Evolutionary conservation across 2,888 invertebrate species (phyloP), one percentile per base, ranked within the genome.

Genomic region (Sturmia bella): DNA sequence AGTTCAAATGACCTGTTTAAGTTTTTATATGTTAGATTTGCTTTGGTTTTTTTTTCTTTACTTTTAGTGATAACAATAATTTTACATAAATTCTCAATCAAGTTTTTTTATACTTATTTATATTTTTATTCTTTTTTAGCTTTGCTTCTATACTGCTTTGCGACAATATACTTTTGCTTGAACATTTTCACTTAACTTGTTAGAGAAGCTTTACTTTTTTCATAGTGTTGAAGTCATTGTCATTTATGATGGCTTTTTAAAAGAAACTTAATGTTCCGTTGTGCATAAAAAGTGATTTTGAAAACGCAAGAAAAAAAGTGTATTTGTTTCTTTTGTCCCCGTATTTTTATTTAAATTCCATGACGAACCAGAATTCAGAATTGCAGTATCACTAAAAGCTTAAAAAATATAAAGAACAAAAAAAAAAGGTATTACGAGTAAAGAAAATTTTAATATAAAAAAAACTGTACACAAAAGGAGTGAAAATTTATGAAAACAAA

Each of bases 201-300:
- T 12, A 37, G 32, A 32, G 43, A 32, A 39, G 48, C 57, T 39
- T 69, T 41, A 11, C 11, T 13, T 57, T 68, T 72, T 27, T 56
- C 52, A 11, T 32, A 48, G 43, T 63, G 50, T 57, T 59, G 21
- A 41, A 66, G 72, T 77, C 72, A 68, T 73, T 81, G 81, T 81
- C 77, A 81, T 77, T 81, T 81, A 77, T 77, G 77, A 81, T 73
- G 63, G 77, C 68, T 73, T 77, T 81, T 80, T 81, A 73, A 81
- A 77, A 63, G 81, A 77, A 81, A 81, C 77, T 81, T 81, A 81
- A 81, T 81, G 81, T 81, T 73, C 63, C 77, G 63, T 73, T 77
- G 56, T 54, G 68, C 50, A 77, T 63, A 77, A 73, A 81, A 73
- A 68, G 41, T 76, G 80, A 81, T 81, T 81, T 72, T 75, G 13